Conservation (phyloP, 2,888 invertebrate species). For the Apodemia hepburni region DNA sequence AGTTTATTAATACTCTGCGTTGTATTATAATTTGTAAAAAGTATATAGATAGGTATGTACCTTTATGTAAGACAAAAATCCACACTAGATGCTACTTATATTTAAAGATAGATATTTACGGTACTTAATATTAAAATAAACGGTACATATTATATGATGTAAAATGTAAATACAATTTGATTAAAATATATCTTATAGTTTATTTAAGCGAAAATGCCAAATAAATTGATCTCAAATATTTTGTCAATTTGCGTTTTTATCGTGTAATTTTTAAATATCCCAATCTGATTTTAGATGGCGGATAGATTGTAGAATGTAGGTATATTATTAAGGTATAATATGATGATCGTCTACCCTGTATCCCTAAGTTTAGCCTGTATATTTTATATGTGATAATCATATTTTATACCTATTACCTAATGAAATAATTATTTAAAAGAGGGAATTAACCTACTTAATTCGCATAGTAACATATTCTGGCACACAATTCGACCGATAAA, state of each 20-base stretch:
- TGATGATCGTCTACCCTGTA: too few species aligned
- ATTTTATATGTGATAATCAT: too few species aligned
- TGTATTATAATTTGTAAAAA: background rate
- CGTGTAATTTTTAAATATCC: background rate
- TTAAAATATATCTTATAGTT: background rate
- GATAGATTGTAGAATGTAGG: too few species aligned
- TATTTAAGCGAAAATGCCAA: constrained; percentile 11
- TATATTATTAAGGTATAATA: too few species aligned
- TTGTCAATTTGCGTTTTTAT: background rate
- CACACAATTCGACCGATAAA: too few species aligned
- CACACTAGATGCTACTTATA: background rate
- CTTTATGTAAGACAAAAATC: background rate
- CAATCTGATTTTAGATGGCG: background rate
- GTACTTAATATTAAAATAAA: background rate
- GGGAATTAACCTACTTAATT: too few species aligned
- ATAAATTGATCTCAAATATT: constrained; percentile 12
- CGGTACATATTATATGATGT: background rate
- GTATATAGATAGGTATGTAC: background rate
- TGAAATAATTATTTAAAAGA: too few species aligned
- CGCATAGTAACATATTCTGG: too few species aligned
- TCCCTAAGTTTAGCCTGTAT: too few species aligned
- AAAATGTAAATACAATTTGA: constrained; percentile 1
- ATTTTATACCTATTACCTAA: too few species aligned
- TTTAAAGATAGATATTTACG: background rate
- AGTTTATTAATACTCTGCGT: background rate